Evolutionary conservation across 2,888 invertebrate species (phyloP), one percentile per base, ranked within the genome.

Genomic region (Sussaba pulchella): DNA sequence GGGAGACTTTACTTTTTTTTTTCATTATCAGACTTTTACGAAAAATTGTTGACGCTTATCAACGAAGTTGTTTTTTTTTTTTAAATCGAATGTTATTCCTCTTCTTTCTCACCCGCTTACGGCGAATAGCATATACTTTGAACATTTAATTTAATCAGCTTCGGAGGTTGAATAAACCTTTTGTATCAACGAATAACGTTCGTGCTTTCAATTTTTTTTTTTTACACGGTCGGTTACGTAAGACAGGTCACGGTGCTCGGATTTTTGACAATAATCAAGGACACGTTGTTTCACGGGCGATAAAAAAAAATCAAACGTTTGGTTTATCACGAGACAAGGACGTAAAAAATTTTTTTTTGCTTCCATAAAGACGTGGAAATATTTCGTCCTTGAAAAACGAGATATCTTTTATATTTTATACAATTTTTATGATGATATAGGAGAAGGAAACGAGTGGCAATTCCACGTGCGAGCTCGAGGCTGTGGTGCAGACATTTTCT

Each of bases 121-220:
- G 31, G 59, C 36, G 24, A 43, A 54, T 39, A 57, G 52, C 21
- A 57, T 54, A 64, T 59, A 26, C 43, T 31, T 70, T 77, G 61
- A 70, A 66, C 67, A 71, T 24, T 81, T 66, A 81, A 54, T 69
- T 70, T 8, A 45, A 61, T 66, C 73, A 57, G 66, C 45, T 43
- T 76, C 64, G 54, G 78, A 73, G 81, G 69, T 77, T 76, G 82
- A 47, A 67, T n/a, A n/a, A n/a, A n/a, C n/a, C n/a, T n/a, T n/a
- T 59, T 78, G 71, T 82, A 82, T 83, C 72, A 78, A 76, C 78
- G 76, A 80, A 82, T 78, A 74, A 81, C 78, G 78, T 77, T 73
- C 72, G 81, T 83, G 82, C 76, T 82, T 77, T 66, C 17, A 52
- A n/a, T 78, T 19, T 31, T 47, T 31, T 52, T 52, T 24, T 52